Conservation (phyloP, 2,113 vertebrate species). For the Microcebus griseorufus region DNA sequence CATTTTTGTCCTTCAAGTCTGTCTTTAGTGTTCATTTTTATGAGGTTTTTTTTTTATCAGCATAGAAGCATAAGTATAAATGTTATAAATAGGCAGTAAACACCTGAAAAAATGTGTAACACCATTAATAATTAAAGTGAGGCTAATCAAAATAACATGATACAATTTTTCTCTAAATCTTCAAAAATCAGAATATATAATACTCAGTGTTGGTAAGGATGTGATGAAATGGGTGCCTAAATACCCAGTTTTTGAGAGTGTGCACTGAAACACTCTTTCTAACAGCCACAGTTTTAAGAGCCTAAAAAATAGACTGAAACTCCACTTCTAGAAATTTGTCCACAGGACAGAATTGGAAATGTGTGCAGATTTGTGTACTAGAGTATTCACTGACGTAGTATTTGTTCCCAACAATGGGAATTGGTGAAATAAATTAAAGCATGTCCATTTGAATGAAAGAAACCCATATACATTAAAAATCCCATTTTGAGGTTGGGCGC, state of each 20-base stretch:
- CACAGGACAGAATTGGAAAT: background rate
- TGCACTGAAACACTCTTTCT: background rate
- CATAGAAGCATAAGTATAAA: background rate
- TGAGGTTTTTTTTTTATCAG: background rate
- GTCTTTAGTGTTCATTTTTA: background rate
- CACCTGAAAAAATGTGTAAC: background rate
- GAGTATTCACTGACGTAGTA: background rate
- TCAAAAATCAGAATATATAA: background rate
- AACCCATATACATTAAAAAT: background rate
- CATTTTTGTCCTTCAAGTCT: background rate
- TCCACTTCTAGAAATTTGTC: background rate
- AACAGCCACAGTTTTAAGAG: background rate
- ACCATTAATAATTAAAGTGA: background rate
- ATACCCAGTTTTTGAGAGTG: background rate
- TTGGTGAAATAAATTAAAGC: background rate
- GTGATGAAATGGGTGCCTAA: background rate
- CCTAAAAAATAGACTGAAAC: background rate
- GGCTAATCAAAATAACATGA: background rate
- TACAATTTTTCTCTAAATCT: background rate
- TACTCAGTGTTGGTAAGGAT: background rate
- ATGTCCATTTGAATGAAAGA: background rate
- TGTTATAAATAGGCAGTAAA: background rate
- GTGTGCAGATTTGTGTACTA: background rate
- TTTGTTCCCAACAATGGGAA: background rate
- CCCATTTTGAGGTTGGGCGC: background rate